These are phyloP conservation scores for Scaptodrosophila lebanonensis DNA, from an alignment of 1,140 invertebrate genomes.

Conservation along the genomic window DNA sequence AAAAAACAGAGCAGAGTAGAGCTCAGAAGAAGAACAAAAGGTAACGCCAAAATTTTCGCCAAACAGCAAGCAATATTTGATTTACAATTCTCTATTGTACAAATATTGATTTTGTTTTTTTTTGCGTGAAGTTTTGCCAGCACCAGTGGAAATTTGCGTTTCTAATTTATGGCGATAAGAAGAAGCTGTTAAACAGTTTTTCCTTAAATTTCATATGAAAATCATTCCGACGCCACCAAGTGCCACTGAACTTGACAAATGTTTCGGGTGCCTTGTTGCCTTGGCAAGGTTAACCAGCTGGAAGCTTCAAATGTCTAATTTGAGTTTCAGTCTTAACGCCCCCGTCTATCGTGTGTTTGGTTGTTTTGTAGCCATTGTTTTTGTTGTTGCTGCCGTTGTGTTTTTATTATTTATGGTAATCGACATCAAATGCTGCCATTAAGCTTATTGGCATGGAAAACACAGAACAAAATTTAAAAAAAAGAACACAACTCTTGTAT, in stretches of 20 bases:
- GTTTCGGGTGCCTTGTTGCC: slow-evolving; percentile 21
- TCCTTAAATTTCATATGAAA: background rate
- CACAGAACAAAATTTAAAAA: slow-evolving; percentile 8
- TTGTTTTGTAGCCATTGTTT: background rate
- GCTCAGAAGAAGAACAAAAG: slow-evolving; percentile 12
- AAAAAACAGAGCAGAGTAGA: slow-evolving; percentile 28
- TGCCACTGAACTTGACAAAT: slow-evolving; percentile 46
- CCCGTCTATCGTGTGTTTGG: slow-evolving; percentile 20
- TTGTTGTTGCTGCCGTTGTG: slow-evolving; percentile 1
- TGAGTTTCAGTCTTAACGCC: slow-evolving; percentile 51
- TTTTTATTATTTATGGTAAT: slow-evolving; percentile 67
- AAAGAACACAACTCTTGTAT: slow-evolving; percentile 7
- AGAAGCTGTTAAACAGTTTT: slow-evolving; percentile 8
- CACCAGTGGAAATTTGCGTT: slow-evolving; percentile 26
- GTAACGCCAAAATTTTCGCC: no score
- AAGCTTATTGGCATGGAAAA: slow-evolving; percentile 65
- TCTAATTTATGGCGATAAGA: slow-evolving; percentile 41
- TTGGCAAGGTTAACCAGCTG: slow-evolving; percentile 38
- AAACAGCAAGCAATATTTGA: slow-evolving; percentile 41
- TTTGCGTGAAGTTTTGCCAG: slow-evolving; percentile 43
- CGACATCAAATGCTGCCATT: slow-evolving; percentile 70
- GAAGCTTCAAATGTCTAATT: slow-evolving; percentile 26
- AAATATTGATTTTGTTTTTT: slow-evolving; percentile 66
- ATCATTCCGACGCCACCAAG: background rate
- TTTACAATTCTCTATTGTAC: slow-evolving; percentile 46